Percentiles rank a stretch among this genome's conserved stretches.
Evolutionary conservation across 2,888 invertebrate species (phyloP).

Genomic region (Nowickia ferox): DNA sequence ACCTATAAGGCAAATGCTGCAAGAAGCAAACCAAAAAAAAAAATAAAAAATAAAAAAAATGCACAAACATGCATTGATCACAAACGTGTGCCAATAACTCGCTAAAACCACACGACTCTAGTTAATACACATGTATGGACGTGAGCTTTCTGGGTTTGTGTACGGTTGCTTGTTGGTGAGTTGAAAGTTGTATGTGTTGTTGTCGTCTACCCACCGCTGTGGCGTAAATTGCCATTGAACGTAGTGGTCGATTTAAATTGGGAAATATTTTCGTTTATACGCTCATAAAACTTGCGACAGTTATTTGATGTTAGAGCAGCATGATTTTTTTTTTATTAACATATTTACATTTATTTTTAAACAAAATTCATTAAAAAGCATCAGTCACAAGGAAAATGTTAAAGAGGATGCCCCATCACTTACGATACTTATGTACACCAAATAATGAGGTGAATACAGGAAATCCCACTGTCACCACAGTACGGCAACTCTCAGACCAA

Average conservation of each 20-base stretch:
- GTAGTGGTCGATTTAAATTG: slow-evolving; percentile 58
- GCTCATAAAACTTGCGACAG: slow-evolving; percentile 48
- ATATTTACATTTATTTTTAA: background rate
- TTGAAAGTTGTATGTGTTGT: slow-evolving; percentile 57
- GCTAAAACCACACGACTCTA: slow-evolving; percentile 69
- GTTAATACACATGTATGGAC: slow-evolving; percentile 49
- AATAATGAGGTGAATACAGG: too few relatives aligned
- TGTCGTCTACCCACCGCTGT: slow-evolving; percentile 68
- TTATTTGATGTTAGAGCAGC: slow-evolving; percentile 19
- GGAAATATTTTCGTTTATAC: slow-evolving; percentile 56
- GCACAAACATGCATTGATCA: slow-evolving; percentile 67
- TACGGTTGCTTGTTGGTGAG: slow-evolving; percentile 36
- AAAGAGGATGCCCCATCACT: too few relatives aligned
- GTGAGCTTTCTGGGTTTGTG: slow-evolving; percentile 25
- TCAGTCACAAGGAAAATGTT: background rate
- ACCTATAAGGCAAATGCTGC: slow-evolving; percentile 48
- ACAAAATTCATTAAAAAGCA: background rate
- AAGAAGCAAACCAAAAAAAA: slow-evolving; percentile 14
- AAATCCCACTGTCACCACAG: too few relatives aligned
- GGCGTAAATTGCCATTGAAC: slow-evolving; percentile 68
- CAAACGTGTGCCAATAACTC: slow-evolving; percentile 71
- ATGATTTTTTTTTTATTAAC: background rate
- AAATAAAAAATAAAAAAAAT: slow-evolving; percentile 31
- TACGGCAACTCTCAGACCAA: too few relatives aligned
- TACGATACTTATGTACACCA: too few relatives aligned